A percentile compares a stretch with the other conserved stretches of the same genome.
Evolutionary conservation across 2,113 vertebrate genomes (phyloP).

Genomic region (Hypocryptadius cinnamomeus): DNA sequence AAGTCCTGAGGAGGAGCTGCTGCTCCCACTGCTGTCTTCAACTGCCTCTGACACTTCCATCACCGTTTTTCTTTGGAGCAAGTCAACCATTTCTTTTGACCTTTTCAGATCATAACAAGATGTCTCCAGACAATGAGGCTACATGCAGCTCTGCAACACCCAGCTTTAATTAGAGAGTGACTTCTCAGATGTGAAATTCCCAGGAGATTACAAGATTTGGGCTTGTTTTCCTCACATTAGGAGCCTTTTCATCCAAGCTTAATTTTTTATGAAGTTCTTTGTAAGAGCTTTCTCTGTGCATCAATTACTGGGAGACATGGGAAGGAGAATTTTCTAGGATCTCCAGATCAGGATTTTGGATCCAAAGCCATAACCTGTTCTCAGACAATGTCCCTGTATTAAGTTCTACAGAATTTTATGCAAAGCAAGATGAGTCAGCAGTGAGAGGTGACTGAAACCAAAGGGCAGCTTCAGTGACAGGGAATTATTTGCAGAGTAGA

Average conservation of each 20-base stretch:
- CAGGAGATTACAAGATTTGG: not conserved
- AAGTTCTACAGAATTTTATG: not conserved
- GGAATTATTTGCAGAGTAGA: not conserved
- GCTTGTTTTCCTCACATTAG: not conserved
- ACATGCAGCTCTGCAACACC: not conserved
- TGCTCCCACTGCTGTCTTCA: not conserved
- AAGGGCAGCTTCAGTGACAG: not conserved
- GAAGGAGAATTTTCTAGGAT: not conserved
- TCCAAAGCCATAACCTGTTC: not conserved
- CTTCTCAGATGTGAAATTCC: constrained; percentile 4
- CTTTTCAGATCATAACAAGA: constrained; percentile 32
- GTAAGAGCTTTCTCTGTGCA: not conserved
- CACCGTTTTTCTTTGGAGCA: not conserved
- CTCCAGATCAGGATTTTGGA: not conserved
- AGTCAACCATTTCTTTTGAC: not conserved
- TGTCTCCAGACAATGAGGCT: constrained; percentile 3
- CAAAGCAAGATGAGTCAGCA: constrained; percentile 8
- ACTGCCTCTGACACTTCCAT: not conserved
- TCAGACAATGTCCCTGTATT: not conserved
- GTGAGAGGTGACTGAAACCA: not conserved
- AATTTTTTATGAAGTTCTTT: not conserved
- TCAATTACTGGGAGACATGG: not conserved
- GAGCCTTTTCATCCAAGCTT: not conserved
- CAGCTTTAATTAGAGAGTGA: constrained; percentile 2
- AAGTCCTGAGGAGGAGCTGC: not conserved